Percentiles rank a stretch among this genome's conserved stretches.
Evolutionary conservation across 2,113 vertebrate genomes (phyloP).

Genomic region (Heterotilapia buettikoferi): DNA sequence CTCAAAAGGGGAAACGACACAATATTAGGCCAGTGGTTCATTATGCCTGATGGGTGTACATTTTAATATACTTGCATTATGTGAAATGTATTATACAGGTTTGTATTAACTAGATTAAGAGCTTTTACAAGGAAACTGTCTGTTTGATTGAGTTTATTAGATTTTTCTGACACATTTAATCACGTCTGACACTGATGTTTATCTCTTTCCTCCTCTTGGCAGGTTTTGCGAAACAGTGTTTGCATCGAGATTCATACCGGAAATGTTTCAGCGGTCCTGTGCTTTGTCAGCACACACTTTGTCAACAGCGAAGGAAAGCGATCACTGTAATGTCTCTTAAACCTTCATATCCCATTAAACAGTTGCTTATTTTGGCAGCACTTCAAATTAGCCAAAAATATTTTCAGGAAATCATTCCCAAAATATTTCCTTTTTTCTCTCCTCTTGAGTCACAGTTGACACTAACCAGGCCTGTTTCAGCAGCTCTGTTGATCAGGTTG

Average conservation of each 20-base stretch:
- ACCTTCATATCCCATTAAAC: neutral
- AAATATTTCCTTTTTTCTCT: neutral
- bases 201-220: neutral
- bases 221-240: neutral
- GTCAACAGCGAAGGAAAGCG: neutral
- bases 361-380: conserved; percentile 6
- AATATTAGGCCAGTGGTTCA: neutral
- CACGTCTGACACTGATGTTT: neutral
- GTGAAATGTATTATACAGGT: neutral
- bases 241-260: neutral
- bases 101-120: neutral
- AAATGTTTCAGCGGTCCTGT: neutral
- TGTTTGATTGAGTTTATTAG: neutral
- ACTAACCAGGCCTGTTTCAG: conserved; percentile 20
- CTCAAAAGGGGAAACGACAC: neutral
- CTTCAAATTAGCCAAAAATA: neutral
- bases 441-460: conserved; percentile 12
- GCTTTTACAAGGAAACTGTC: neutral
- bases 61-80: neutral
- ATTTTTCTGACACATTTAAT: neutral
- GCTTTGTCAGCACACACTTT: neutral
- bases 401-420: neutral
- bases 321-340: neutral
- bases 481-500: conserved; percentile 42
- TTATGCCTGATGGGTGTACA: neutral